Conservation (phyloP, 2,113 vertebrate genomes). For the Hoplias malabaricus region DNA sequence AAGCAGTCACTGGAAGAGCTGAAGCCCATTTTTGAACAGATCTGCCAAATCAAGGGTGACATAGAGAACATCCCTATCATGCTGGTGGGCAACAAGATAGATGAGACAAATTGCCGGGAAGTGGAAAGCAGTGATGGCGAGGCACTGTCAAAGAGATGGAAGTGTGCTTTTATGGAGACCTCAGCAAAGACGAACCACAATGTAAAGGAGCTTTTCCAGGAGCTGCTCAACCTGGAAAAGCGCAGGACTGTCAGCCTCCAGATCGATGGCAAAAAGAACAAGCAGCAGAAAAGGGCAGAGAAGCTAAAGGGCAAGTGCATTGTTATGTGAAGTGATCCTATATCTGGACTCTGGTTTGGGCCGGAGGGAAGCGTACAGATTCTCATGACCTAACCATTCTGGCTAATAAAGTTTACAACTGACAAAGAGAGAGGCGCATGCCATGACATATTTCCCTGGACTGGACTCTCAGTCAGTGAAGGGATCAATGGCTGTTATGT, state of each 20-base stretch:
- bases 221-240: slow-evolving; percentile 53
- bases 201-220: slow-evolving; percentile 56
- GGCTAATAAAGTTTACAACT: neutral
- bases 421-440: neutral
- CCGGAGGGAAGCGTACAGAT: neutral
- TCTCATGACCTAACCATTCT: neutral
- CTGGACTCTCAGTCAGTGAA: neutral
- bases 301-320: slow-evolving; percentile 56
- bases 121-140: slow-evolving; percentile 46
- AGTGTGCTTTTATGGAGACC: slow-evolving; percentile 55
- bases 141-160: slow-evolving; percentile 52
- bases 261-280: slow-evolving; percentile 52
- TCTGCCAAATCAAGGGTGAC: slow-evolving; percentile 54
- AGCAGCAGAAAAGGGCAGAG: slow-evolving; percentile 54
- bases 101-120: slow-evolving; percentile 43
- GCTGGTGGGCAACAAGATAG: slow-evolving; percentile 53
- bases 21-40: slow-evolving; percentile 54
- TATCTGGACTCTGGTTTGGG: slow-evolving; percentile 9
- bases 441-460: neutral
- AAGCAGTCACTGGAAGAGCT: slow-evolving; percentile 56
- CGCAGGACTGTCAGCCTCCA: slow-evolving; percentile 52
- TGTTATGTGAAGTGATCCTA: slow-evolving; percentile 42
- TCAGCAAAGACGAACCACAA: slow-evolving; percentile 55
- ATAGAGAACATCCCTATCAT: slow-evolving; percentile 52
- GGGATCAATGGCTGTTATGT: neutral